Base-by-base conservation (phyloP, 2,113 vertebrate genomes). In the Manacus vitellinus region DNA sequence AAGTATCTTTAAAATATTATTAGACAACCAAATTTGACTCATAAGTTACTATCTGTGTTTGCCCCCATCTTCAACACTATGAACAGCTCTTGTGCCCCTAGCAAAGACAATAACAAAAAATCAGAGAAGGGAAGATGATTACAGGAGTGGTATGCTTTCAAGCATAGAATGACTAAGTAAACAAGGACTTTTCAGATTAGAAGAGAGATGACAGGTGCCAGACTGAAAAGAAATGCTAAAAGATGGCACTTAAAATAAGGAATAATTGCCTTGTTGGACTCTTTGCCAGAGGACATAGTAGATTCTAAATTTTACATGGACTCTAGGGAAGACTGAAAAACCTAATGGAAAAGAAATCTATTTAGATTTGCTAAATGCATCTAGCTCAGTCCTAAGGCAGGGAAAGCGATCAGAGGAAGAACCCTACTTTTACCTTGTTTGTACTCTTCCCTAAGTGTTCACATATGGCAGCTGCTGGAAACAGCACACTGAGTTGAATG, bases 311-410 rank as follows among this genome's bases (percentile, higher is more conserved):
- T 94, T 96, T 94, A 88, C 92, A 92, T 84, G 46, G 55, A 68
- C 79, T 92, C 75, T 43, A 56, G 67, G 75, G 82, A 90, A 76
- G 55, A 41, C 62, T 55, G 78, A 74, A 88, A 67, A 79, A 65
- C 8, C 5, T 82, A 92, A 93, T 85, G 71, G 90, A 95, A 87
- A 91, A 87, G 11, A 92, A 94, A 95, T 84, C 56, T 82, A 68
- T 82, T 94, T 92, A 92, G 54, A 77, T 94, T 96, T 91, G 54
- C 67, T 94, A 95, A 92, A 94, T 92, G 77, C 62, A 80, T 85
- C 68, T 94, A 74, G 43, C 73, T 95, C 55, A 81, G 55, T 78
- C 73, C 70, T 51, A n/a, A 78, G 77, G 65, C 70, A 91, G 65
- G 16, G 31, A 89, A 91, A 95, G 24, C 0, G 0, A 89, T 67